Conservation (phyloP, 53 echinoderm and acorn worm genomes). For the Stichopus horrens region DNA sequence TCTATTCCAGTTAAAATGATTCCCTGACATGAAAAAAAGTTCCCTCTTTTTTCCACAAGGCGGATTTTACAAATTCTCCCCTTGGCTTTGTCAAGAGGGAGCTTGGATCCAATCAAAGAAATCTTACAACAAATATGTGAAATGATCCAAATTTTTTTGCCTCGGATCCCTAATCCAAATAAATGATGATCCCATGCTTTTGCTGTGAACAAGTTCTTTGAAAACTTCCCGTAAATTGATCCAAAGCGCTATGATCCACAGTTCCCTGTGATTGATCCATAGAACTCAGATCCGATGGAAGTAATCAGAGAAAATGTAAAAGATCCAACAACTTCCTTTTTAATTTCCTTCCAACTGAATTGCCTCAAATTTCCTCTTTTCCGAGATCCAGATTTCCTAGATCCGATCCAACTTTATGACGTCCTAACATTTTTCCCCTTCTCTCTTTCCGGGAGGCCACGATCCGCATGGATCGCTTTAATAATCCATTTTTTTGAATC, state of each 20-base stretch:
- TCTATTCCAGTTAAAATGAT: too few relatives aligned
- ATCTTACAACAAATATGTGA: neutral
- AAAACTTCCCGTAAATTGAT: too few relatives aligned
- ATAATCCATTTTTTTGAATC: conserved; percentile 15
- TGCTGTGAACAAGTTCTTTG: too few relatives aligned
- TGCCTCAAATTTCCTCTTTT: neutral
- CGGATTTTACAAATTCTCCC: too few relatives aligned
- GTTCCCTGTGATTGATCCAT: neutral
- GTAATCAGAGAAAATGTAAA: neutral
- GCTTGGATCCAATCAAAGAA: conserved; percentile 6
- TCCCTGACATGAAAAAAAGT: too few relatives aligned
- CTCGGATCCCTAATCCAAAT: neutral
- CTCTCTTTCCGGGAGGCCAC: neutral
- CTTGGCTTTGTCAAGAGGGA: too few relatives aligned
- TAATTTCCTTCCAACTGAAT: neutral
- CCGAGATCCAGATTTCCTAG: conserved; percentile 6
- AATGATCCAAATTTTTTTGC: too few relatives aligned
- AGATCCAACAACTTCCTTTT: neutral
- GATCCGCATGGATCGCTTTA: conserved; percentile 26
- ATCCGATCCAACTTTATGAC: neutral
- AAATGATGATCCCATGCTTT: neutral
- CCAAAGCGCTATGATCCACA: too few relatives aligned
- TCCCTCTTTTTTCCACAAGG: too few relatives aligned
- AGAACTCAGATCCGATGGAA: neutral
- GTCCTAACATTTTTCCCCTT: neutral